These are phyloP conservation scores for Alcedo atthis DNA, from an alignment of 2,797 vertebrate species.

Conservation along the genomic window DNA sequence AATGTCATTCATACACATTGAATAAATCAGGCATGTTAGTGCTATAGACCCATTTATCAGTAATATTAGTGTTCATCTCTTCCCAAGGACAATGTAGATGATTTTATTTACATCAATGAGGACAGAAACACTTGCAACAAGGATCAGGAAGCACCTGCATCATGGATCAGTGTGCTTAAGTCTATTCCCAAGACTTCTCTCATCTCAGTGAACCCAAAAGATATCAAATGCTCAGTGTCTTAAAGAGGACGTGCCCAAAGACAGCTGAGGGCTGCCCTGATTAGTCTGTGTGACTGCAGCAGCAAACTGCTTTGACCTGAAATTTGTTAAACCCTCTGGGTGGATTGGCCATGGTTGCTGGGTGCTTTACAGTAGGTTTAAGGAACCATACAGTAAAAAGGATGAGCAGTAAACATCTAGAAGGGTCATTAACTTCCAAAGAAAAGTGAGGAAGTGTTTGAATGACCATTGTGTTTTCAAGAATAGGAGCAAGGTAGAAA, in stretches of 20 bases:
- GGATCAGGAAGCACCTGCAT: not conserved
- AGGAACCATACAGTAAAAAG: not conserved
- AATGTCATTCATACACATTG: not conserved
- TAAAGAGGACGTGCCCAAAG: not conserved
- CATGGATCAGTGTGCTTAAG: not conserved
- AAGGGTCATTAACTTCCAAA: not conserved
- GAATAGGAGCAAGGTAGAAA: not conserved
- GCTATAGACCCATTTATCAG: not conserved
- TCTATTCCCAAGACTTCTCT: not conserved
- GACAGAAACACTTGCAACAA: not conserved
- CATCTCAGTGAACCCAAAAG: not conserved
- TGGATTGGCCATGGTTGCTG: not conserved
- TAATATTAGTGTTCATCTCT: not conserved
- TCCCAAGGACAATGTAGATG: not conserved
- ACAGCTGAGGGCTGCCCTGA: not conserved
- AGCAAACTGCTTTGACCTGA: not conserved
- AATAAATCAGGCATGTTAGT: not conserved
- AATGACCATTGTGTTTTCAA: not conserved
- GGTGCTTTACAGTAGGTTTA: not conserved
- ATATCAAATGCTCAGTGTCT: not conserved
- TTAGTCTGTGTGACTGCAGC: not conserved
- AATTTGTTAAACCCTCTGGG: not conserved
- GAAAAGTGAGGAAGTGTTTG: not conserved
- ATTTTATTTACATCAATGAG: not conserved
- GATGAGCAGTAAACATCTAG: not conserved